Evolutionary conservation across 1,140 invertebrate genomes (phyloP), one percentile per base, ranked within the genome.

Genomic region (Aphis craccivora): DNA sequence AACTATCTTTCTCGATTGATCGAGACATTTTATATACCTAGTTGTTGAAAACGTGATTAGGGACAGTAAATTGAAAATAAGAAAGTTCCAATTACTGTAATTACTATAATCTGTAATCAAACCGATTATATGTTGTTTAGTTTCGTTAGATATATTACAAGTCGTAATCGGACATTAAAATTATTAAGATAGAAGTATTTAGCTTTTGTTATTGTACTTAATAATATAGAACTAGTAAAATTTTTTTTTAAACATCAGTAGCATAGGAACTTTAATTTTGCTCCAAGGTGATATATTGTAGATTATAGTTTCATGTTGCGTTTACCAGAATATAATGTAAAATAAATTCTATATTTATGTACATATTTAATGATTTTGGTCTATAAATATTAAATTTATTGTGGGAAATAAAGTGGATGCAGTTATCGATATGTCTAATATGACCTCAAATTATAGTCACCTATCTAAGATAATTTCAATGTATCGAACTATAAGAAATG

Each of bases 291-390:
- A 76, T 76, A n/a, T 35, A 30, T 60, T 60, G 60, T 76, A 76
- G 14, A 14, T 76, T n/a, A 76, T 76, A 76, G 60, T 76, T 76
- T n/a, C 2, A 35, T 76, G 14, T 76, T n/a, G 4, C 4, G 18
- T 76, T n/a, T n/a, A 35, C 4, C n/a, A n/a, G 4, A 20, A 76
- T 60, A 60, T 30, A 9, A 60, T 76, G n/a, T 76, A n/a, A 18
- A 76, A 76, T 76, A 76, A 76, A 76, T 76, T n/a, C 60, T 76
- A 76, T 76, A 76, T 76, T 76, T 76, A 76, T 76, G 30, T 76
- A n/a, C 4, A 60, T 9, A 14, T 67, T n/a, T n/a, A 67, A 67
- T 67, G 30, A 30, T 67, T 67, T n/a, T 67, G 4, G 60, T 67
- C 4, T 67, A 67, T 1, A 14, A 30, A 67, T 67, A 14, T 67